phyloP scores from a whole-genome alignment of 2,888 invertebrate species.

The Tuta absoluta region DNA sequence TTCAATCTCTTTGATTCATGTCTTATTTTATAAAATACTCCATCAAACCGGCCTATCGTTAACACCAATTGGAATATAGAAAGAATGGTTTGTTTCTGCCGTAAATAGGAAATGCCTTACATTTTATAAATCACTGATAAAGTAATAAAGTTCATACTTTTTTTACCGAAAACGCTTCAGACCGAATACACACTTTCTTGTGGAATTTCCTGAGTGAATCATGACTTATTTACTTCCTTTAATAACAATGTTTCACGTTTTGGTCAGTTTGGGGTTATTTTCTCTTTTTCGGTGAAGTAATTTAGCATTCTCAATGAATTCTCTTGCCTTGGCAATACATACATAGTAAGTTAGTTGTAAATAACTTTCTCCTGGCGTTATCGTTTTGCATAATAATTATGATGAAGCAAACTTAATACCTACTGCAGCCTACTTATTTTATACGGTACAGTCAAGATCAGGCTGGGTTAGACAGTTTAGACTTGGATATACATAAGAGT shows the following conservation, averaged over 20 bases:
- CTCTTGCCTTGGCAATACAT: neutral
- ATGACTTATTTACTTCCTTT: neutral
- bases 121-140: neutral
- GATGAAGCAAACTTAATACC: neutral
- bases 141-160: neutral
- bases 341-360: slow-evolving; percentile 10
- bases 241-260: neutral
- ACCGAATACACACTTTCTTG: slow-evolving; percentile 21
- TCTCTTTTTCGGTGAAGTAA: neutral
- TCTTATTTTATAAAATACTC: no score
- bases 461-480: no score
- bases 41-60: no score
- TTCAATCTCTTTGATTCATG: no score
- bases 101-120: neutral
- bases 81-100: neutral
- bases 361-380: neutral
- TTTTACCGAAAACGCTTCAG: slow-evolving; percentile 4
- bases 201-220: slow-evolving; percentile 10
- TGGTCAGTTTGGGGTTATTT: neutral
- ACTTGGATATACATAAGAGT: no score
- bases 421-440: neutral
- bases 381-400: slow-evolving; percentile 4
- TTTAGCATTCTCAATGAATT: neutral
- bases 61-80: no score
- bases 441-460: no score